Evolutionary conservation across 2,888 invertebrate genomes (phyloP).

Genomic region (Oscheius sp.): DNA sequence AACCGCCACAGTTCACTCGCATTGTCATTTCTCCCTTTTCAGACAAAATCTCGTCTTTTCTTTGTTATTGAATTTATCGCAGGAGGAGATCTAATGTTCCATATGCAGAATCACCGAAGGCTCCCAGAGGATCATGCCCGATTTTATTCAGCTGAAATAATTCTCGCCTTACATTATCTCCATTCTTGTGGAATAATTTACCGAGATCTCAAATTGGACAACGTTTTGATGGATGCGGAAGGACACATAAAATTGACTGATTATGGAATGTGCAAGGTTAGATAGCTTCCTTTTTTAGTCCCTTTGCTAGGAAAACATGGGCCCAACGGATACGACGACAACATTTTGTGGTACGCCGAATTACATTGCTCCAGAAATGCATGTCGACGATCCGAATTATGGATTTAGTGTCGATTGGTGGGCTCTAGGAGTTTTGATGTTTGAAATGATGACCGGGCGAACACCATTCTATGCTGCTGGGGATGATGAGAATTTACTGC

Average conservation of each 20-base stretch:
- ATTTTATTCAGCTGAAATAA: constrained; percentile 99
- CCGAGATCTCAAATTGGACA: constrained; percentile 79
- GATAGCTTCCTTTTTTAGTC: not conserved
- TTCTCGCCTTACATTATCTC: constrained; percentile 94
- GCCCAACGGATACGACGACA: constrained; percentile 92
- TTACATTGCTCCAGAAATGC: constrained; percentile 98
- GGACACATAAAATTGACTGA: constrained; percentile 99
- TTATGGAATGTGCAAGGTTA: constrained; percentile 94
- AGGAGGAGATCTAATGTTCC: constrained; percentile 96
- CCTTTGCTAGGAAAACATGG: constrained; percentile 82
- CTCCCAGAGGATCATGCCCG: constrained; percentile 92
- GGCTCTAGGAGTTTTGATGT: constrained; percentile 79
- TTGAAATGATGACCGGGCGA: constrained; percentile 98
- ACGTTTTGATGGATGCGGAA: constrained; percentile 95
- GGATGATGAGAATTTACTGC: constrained; percentile 95
- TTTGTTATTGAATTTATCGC: constrained; percentile 99
- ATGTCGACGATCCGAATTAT: constrained; percentile 80
- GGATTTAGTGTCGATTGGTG: constrained; percentile 88
- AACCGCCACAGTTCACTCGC: too few relatives aligned
- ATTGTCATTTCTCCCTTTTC: too few relatives aligned
- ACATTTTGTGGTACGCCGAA: constrained; percentile 94
- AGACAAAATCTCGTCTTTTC: constrained; percentile 79
- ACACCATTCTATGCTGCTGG: constrained; percentile 91
- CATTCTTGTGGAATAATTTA: constrained; percentile 90
- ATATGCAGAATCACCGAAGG: constrained; percentile 97